phyloP scores from a whole-genome alignment of 2,113 vertebrate genomes.

The Oenanthe melanoleuca region DNA sequence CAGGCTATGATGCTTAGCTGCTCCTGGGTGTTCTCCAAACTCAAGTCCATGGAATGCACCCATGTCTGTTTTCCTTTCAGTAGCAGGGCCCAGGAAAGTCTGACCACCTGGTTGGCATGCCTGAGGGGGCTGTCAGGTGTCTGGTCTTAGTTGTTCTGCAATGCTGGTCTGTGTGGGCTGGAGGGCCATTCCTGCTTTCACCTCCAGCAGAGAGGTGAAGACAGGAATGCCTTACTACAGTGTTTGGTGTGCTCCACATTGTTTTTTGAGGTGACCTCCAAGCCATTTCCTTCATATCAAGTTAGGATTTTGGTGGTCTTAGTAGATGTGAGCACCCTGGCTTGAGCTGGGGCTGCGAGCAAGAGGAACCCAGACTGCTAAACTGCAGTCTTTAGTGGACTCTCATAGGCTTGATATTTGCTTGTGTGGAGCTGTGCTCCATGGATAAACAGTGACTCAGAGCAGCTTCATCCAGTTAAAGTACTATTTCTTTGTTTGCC shows the following conservation, averaged over 20 bases:
- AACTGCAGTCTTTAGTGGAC: background rate
- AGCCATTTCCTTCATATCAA: background rate
- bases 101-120: background rate
- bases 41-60: background rate
- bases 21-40: background rate
- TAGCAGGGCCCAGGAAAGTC: background rate
- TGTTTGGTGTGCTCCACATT: background rate
- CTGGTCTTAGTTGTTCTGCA: background rate
- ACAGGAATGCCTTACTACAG: background rate
- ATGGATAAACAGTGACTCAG: background rate
- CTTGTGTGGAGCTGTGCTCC: background rate
- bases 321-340: background rate
- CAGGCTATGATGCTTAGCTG: background rate
- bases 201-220: background rate
- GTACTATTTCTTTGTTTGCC: background rate
- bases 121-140: background rate
- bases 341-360: background rate
- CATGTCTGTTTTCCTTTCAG: background rate
- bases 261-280: background rate
- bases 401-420: background rate
- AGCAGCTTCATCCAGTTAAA: background rate
- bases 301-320: background rate
- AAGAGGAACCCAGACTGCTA: background rate
- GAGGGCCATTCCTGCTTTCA: background rate
- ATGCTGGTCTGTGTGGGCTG: background rate